Conservation (phyloP, 2,888 invertebrate species). For the Polymixis flavicincta region DNA sequence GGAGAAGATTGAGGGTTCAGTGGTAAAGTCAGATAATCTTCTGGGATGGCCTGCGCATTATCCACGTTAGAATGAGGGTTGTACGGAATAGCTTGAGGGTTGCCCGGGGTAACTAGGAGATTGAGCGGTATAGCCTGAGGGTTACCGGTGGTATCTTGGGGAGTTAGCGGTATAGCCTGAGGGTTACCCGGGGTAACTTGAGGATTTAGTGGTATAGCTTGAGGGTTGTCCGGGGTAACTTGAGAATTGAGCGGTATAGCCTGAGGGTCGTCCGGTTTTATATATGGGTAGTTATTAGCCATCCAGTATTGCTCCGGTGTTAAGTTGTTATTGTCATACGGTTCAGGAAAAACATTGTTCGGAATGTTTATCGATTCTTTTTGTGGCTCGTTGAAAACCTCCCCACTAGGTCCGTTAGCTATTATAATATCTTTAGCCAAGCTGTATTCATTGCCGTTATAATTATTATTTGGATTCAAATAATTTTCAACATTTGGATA, state of each 20-base stretch:
- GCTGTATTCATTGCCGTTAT: constrained; percentile 29
- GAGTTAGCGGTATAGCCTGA: neutral
- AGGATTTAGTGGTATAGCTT: neutral
- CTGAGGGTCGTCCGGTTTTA: neutral
- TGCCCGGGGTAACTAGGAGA: neutral
- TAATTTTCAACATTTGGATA: constrained; percentile 21
- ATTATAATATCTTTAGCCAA: neutral
- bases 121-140: neutral
- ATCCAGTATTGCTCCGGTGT: constrained; percentile 11
- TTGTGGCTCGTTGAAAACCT: neutral
- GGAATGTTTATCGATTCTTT: neutral
- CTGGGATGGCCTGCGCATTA: neutral
- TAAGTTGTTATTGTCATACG: neutral
- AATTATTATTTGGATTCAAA: constrained; percentile 7
- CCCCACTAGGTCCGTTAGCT: constrained; percentile 12
- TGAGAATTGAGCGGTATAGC: neutral
- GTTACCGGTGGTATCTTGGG: neutral
- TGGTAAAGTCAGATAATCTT: neutral
- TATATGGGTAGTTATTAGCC: constrained; percentile 21
- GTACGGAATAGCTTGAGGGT: neutral
- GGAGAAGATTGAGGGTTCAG: neutral
- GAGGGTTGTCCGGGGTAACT: neutral
- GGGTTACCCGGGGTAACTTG: neutral
- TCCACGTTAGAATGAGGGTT: neutral
- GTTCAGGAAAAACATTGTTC: neutral